These are phyloP conservation scores for Excalfactoria chinensis DNA, from an alignment of 2,113 vertebrate species.

Conservation along the genomic window DNA sequence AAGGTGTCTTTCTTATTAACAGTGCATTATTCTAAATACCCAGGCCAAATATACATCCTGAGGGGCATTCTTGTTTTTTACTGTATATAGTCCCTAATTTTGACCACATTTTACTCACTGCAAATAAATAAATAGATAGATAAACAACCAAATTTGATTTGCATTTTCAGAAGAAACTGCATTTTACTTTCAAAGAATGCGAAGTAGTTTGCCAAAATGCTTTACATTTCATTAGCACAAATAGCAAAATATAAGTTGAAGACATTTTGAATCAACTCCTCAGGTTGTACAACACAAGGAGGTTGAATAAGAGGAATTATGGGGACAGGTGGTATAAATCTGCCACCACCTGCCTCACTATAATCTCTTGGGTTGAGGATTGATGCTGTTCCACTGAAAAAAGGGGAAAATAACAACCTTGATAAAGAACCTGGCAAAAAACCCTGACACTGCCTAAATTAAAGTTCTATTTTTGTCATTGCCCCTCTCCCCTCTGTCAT, in stretches of 20 bases:
- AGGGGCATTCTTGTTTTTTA: background rate
- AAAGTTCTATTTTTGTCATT: conserved; percentile 1
- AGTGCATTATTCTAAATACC: background rate
- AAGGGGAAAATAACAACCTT: background rate
- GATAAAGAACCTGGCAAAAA: background rate
- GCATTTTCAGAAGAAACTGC: background rate
- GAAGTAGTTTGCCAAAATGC: background rate
- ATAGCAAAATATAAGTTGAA: background rate
- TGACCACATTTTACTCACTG: background rate
- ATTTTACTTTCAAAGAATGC: background rate
- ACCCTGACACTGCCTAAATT: background rate
- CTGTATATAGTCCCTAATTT: background rate
- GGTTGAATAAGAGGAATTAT: background rate
- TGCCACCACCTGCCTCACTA: background rate
- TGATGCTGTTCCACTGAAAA: background rate
- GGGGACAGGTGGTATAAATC: background rate
- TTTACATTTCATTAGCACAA: background rate
- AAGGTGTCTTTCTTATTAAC: background rate
- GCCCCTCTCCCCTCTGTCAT: background rate
- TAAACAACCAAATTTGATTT: background rate
- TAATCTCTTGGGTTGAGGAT: background rate
- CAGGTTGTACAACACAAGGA: accelerated
- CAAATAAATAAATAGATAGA: background rate
- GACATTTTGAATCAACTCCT: background rate
- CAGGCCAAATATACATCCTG: background rate